phyloP scores from a whole-genome alignment of 1,140 invertebrate species.

The Drosophila rufa region DNA sequence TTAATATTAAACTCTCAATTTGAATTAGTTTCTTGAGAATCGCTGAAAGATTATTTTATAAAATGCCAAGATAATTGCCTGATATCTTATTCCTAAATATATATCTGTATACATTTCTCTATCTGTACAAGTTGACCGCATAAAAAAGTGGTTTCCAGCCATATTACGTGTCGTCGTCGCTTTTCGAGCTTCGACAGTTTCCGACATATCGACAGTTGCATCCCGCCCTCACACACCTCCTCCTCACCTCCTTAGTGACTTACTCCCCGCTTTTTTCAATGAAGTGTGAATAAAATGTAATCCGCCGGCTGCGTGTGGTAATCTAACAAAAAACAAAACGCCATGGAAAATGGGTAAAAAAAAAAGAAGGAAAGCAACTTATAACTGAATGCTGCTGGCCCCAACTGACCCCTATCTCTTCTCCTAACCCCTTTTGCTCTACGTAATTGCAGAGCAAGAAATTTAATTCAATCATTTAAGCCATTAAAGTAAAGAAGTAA shows the following conservation, averaged over 20 bases:
- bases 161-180: constrained; percentile 67
- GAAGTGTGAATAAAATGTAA: constrained; percentile 71
- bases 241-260: not conserved
- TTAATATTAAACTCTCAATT: too few relatives aligned
- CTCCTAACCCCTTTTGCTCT: not conserved
- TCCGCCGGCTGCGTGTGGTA: constrained; percentile 63
- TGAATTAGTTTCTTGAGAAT: too few relatives aligned
- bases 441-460: not conserved
- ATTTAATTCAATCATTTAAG: not conserved
- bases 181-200: constrained; percentile 66
- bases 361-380: constrained; percentile 27
- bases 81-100: not conserved
- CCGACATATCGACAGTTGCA: constrained; percentile 74
- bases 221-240: constrained; percentile 6
- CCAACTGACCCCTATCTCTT: constrained; percentile 27
- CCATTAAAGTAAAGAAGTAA: not conserved
- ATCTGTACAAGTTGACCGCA: constrained; percentile 14
- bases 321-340: constrained; percentile 36
- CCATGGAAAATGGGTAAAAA: constrained; percentile 27
- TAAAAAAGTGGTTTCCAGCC: constrained; percentile 45
- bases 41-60: too few relatives aligned
- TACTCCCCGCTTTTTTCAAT: constrained; percentile 1
- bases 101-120: not conserved
- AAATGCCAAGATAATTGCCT: too few relatives aligned
- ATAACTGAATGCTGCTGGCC: constrained; percentile 38